These are phyloP conservation scores for Charaxes varanes DNA, from an alignment of 1,140 invertebrate genomes.

Conservation along the genomic window DNA sequence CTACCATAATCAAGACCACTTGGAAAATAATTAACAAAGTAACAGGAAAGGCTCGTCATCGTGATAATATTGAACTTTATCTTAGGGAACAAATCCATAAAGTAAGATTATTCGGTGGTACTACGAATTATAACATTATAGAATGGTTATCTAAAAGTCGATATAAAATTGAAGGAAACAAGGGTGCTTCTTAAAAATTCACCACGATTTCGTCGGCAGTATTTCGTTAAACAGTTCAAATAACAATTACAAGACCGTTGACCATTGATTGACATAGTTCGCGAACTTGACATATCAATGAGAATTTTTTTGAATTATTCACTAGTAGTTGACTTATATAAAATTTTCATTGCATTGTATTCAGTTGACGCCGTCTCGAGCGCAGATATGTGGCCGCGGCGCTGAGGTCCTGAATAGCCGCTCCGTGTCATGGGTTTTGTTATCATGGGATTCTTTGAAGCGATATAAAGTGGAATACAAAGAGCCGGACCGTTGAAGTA, in stretches of 20 bases:
- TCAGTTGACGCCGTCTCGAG: constrained; percentile 9
- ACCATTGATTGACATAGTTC: constrained; percentile 59
- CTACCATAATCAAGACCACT: no score
- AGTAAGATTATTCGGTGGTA: no score
- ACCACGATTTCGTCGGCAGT: no score
- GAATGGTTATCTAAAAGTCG: no score
- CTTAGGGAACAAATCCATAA: no score
- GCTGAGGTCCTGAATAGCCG: constrained; percentile 10
- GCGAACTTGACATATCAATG: constrained; percentile 42
- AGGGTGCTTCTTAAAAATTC: no score
- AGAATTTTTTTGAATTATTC: constrained; percentile 32
- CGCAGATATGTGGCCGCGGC: constrained; percentile 6
- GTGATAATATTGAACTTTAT: no score
- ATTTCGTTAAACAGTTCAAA: no score
- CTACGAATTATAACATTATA: no score
- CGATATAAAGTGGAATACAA: constrained; percentile 11
- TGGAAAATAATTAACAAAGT: no score
- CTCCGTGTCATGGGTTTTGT: constrained; percentile 12
- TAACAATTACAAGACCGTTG: constrained; percentile 45
- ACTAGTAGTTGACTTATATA: constrained; percentile 12
- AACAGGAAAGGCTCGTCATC: no score
- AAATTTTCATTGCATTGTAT: constrained; percentile 39
- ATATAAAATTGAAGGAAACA: no score
- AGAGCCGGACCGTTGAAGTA: constrained; percentile 1
- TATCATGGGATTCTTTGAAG: constrained; percentile 15